Evolutionary conservation across 2,888 invertebrate species (phyloP).

Genomic region (Torymus tubicola): DNA sequence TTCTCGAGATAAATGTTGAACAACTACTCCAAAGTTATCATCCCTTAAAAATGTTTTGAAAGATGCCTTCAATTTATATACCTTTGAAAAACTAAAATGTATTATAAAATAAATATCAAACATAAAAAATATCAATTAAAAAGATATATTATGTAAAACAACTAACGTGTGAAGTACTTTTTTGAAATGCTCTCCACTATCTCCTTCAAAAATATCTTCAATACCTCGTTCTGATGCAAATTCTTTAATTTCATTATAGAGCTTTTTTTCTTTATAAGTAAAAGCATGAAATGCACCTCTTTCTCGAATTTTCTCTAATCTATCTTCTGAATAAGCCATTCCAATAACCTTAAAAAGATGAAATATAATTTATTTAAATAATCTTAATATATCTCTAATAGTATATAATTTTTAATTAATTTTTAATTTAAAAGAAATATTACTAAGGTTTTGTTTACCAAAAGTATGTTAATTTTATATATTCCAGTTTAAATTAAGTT

Average conservation of each 20-base stretch:
- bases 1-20: slow-evolving; percentile 71
- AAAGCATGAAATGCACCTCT: slow-evolving; percentile 83
- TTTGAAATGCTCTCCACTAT: slow-evolving; percentile 81
- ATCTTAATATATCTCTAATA: not conserved
- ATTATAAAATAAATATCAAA: slow-evolving; percentile 20
- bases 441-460: too few species aligned
- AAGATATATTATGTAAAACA: slow-evolving; percentile 6
- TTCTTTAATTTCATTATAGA: slow-evolving; percentile 79
- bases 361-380: slow-evolving; percentile 7
- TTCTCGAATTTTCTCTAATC: slow-evolving; percentile 79
- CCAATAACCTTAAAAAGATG: slow-evolving; percentile 80
- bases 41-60: slow-evolving; percentile 68
- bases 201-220: slow-evolving; percentile 82
- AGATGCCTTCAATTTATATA: slow-evolving; percentile 67
- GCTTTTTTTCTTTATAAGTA: slow-evolving; percentile 79
- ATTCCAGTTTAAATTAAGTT: too few species aligned
- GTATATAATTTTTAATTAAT: not conserved
- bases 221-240: slow-evolving; percentile 81
- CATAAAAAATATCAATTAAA: not conserved
- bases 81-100: slow-evolving; percentile 68
- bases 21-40: slow-evolving; percentile 69
- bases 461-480: too few species aligned
- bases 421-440: slow-evolving; percentile 63
- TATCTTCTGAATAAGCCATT: slow-evolving; percentile 82
- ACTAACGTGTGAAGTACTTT: slow-evolving; percentile 80